These are phyloP conservation scores for Drosophila helvetica DNA, from an alignment of 2,888 invertebrate genomes.

Conservation along the genomic window DNA sequence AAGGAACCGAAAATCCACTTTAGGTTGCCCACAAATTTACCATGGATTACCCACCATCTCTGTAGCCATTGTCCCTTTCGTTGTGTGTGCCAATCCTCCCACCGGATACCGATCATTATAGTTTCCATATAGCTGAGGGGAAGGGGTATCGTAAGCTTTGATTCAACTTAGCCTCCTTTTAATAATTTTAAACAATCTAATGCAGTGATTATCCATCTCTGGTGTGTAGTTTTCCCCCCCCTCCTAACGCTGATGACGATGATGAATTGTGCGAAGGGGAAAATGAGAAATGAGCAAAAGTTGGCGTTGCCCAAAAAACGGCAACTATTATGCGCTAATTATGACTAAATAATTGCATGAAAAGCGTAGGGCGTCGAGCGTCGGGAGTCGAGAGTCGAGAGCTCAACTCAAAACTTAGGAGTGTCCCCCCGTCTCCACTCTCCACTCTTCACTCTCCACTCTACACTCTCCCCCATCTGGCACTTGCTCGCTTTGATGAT, in stretches of 20 bases:
- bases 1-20: no score
- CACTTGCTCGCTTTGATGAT: conserved; percentile 27
- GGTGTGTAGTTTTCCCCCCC: neutral
- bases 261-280: conserved; percentile 30
- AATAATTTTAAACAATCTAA: conserved; percentile 12
- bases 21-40: no score
- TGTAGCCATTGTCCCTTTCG: no score
- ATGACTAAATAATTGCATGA: conserved; percentile 48
- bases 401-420: conserved; percentile 44
- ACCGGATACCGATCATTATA: no score
- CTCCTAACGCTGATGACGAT: conserved; percentile 23
- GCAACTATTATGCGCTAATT: conserved; percentile 55
- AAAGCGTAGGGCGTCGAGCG: conserved; percentile 26
- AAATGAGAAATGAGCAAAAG: conserved; percentile 4
- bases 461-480: neutral
- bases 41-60: no score
- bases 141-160: no score
- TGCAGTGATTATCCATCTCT: conserved; percentile 33
- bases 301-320: conserved; percentile 32
- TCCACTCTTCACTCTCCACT: neutral
- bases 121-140: no score
- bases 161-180: no score
- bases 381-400: conserved; percentile 11
- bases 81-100: no score
- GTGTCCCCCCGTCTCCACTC: neutral